Percentiles rank a stretch among this genome's conserved stretches.
These are phyloP conservation scores for Hybos culiciformis DNA, from an alignment of 2,888 invertebrate species.

Conservation along the genomic window DNA sequence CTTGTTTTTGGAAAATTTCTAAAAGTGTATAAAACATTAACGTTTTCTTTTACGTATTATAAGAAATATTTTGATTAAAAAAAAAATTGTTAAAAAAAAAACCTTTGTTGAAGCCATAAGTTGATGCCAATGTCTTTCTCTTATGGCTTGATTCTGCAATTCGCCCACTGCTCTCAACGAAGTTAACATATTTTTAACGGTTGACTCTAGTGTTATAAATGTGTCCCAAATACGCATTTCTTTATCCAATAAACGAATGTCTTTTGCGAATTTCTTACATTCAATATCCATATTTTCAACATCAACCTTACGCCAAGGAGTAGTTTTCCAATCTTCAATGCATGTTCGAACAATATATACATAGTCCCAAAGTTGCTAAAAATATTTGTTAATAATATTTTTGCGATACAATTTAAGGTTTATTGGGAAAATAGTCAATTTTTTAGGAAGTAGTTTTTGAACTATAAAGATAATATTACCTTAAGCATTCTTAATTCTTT, in stretches of 20 bases:
- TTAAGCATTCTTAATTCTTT: constrained; percentile 79
- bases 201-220: constrained; percentile 73
- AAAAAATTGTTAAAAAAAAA: constrained; percentile 20
- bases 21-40: constrained; percentile 6
- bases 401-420: background rate
- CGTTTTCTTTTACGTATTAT: background rate
- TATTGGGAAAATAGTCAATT: background rate
- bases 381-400: background rate
- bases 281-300: constrained; percentile 98
- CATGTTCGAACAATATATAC: constrained; percentile 77
- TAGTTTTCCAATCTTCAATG: constrained; percentile 94
- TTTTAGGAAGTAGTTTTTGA: too few relatives aligned
- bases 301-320: constrained; percentile 92
- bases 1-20: too few relatives aligned
- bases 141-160: constrained; percentile 88
- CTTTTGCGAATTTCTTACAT: constrained; percentile 94
- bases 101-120: constrained; percentile 94
- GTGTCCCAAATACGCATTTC: constrained; percentile 94
- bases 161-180: constrained; percentile 90
- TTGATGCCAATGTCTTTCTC: constrained; percentile 94
- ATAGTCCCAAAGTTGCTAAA: constrained; percentile 89
- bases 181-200: constrained; percentile 92
- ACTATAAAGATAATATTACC: constrained; percentile 38
- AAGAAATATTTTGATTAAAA: constrained; percentile 1
- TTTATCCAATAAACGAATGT: constrained; percentile 80